phyloP scores from a whole-genome alignment of 2,113 vertebrate species.

The Lathamus discolor region DNA sequence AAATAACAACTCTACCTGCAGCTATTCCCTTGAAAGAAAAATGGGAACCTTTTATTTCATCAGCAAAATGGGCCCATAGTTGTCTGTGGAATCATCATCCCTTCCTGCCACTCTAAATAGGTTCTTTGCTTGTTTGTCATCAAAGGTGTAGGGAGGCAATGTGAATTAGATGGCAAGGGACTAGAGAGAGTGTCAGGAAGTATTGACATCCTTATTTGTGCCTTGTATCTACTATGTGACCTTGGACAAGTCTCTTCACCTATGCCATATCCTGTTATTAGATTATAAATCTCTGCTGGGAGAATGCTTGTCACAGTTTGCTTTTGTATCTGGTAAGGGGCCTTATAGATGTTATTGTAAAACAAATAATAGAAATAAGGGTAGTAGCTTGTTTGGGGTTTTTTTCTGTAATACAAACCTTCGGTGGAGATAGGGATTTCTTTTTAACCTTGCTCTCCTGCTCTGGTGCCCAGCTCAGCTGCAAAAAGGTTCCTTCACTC shows the following conservation, averaged over 20 bases:
- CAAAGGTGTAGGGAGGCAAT: neutral
- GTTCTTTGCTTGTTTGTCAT: neutral
- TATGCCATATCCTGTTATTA: slow-evolving; percentile 59
- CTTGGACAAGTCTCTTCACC: slow-evolving; percentile 55
- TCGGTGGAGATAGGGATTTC: neutral
- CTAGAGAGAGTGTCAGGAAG: slow-evolving; percentile 23
- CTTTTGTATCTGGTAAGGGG: neutral
- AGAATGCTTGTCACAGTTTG: neutral
- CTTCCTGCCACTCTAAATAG: neutral
- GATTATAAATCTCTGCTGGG: slow-evolving; percentile 59
- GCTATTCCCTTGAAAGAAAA: neutral
- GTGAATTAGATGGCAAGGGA: slow-evolving; percentile 21
- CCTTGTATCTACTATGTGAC: neutral
- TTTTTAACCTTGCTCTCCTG: neutral
- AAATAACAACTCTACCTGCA: neutral
- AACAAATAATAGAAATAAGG: slow-evolving; percentile 23
- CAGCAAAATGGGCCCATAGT: neutral
- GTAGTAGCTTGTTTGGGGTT: neutral
- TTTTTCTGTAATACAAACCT: neutral
- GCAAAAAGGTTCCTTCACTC: neutral
- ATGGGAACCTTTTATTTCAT: neutral
- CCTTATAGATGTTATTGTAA: neutral
- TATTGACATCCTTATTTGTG: slow-evolving; percentile 64
- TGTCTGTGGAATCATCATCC: neutral
- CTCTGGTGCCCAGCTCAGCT: neutral